Evolutionary conservation across 2,888 invertebrate species (phyloP).

Genomic region (Lasioglossum figueresi): DNA sequence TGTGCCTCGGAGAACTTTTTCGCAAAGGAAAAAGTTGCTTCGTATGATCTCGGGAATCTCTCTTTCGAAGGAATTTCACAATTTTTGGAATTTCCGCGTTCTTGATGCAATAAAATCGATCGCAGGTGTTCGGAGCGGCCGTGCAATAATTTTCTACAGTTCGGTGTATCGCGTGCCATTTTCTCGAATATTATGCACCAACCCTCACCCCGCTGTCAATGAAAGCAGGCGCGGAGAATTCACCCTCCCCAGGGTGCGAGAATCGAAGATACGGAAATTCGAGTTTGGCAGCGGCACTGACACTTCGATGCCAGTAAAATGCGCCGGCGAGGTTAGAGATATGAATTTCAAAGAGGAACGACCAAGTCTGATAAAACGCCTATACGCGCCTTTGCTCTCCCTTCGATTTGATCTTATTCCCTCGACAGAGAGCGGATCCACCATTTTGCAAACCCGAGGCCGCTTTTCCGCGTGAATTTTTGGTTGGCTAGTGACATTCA

Average conservation of each 20-base stretch:
- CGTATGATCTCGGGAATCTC: no score
- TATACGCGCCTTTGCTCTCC: conserved; percentile 19
- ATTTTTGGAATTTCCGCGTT: no score
- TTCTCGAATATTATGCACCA: not conserved
- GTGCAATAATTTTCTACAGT: not conserved
- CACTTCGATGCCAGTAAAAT: conserved; percentile 54
- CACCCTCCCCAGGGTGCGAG: not conserved
- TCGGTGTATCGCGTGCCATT: not conserved
- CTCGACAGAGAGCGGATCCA: conserved; percentile 10
- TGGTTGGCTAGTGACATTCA: not conserved
- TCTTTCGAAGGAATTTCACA: no score
- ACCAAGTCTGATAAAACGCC: conserved; percentile 58
- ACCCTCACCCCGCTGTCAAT: not conserved
- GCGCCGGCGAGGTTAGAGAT: conserved; percentile 45
- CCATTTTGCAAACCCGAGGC: conserved; percentile 10
- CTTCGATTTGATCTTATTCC: conserved; percentile 53
- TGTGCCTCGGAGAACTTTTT: no score
- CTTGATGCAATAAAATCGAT: not conserved
- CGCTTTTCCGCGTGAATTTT: conserved; percentile 11
- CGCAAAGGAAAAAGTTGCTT: no score
- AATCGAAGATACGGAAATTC: conserved; percentile 60
- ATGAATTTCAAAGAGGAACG: conserved; percentile 66
- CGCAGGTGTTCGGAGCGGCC: not conserved
- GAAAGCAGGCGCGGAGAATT: not conserved
- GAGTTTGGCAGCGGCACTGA: conserved; percentile 57